These are phyloP conservation scores for Xiphophorus maculatus DNA, from an alignment of 2,113 vertebrate genomes.

Conservation along the genomic window DNA sequence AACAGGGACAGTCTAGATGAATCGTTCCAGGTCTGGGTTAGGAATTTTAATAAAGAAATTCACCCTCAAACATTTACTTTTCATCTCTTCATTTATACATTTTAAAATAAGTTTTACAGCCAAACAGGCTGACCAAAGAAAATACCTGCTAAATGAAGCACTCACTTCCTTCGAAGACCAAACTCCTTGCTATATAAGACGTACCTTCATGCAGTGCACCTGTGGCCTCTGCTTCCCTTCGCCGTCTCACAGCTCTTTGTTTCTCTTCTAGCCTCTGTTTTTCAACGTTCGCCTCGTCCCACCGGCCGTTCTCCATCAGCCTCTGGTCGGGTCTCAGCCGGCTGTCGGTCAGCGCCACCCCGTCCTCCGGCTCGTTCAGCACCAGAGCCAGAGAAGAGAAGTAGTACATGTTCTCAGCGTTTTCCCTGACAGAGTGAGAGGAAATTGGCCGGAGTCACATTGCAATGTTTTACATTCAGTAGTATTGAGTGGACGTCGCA, in stretches of 20 bases:
- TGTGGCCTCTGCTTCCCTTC: conserved; percentile 84
- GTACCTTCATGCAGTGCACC: conserved; percentile 88
- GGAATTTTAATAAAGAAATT: neutral
- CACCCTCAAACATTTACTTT: neutral
- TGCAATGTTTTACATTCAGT: conserved; percentile 6
- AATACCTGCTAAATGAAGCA: neutral
- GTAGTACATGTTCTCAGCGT: conserved; percentile 97
- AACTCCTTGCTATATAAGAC: conserved; percentile 12
- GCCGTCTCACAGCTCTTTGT: conserved; percentile 86
- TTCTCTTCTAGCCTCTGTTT: conserved; percentile 97
- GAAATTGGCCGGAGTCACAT: neutral
- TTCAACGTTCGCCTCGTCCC: conserved; percentile 95
- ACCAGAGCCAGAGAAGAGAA: conserved; percentile 95
- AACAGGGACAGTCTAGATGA: conserved; percentile 41
- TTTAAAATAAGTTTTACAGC: neutral
- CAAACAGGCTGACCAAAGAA: neutral
- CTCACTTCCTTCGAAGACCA: too few relatives aligned
- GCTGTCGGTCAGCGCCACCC: conserved; percentile 88
- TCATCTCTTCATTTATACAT: neutral
- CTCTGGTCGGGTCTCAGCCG: conserved; percentile 92
- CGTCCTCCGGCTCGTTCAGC: conserved; percentile 90
- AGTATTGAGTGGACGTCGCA: conserved; percentile 12
- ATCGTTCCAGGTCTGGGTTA: conserved; percentile 9
- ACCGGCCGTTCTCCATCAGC: conserved; percentile 94
- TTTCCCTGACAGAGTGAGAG: conserved; percentile 80